phyloP scores from a whole-genome alignment of 2,113 vertebrate species.

The Fregata magnificens region DNA sequence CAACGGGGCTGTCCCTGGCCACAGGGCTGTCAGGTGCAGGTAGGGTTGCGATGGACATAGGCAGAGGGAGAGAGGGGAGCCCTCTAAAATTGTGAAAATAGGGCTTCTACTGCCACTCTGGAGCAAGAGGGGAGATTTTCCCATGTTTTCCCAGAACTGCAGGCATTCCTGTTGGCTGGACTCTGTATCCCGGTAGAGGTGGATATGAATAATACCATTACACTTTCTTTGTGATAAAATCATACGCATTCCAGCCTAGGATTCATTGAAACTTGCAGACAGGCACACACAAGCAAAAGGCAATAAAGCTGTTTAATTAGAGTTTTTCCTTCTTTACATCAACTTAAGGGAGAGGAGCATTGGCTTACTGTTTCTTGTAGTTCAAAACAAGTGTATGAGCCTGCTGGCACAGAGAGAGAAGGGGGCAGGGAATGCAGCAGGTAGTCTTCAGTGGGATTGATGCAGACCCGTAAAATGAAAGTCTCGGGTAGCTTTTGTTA shows the following conservation, averaged over 20 bases:
- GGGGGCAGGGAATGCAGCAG: no score
- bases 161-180: neutral
- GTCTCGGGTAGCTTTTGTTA: neutral
- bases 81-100: neutral
- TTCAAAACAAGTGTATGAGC: neutral
- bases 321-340: neutral
- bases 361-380: neutral
- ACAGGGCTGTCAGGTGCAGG: neutral
- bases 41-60: neutral
- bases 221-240: neutral
- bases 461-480: neutral
- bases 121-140: neutral
- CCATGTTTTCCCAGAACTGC: neutral
- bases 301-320: neutral
- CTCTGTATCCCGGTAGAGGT: neutral
- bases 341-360: neutral
- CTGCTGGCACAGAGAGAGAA: neutral
- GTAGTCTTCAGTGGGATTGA: neutral
- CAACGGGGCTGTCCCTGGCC: neutral
- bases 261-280: neutral
- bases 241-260: neutral
- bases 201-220: neutral
- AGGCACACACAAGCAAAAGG: neutral
- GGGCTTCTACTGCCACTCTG: neutral
- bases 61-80: neutral